Evolutionary conservation across 1,140 invertebrate genomes (phyloP).

Genomic region (Matsumurasca onukii): DNA sequence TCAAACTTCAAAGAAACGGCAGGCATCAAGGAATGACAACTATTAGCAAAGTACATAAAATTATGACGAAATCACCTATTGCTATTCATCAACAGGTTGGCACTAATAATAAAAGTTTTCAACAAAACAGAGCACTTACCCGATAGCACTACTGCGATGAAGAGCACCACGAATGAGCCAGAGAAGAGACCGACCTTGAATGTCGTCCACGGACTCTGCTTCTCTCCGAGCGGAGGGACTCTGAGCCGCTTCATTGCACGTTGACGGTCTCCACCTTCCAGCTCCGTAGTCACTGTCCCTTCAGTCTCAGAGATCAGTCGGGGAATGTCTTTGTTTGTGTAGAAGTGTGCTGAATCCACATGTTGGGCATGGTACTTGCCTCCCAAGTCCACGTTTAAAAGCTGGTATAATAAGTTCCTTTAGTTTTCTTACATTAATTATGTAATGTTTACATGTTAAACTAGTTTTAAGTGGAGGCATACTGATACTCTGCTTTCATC

Average conservation of each 20-base stretch:
- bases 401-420: slow-evolving; percentile 44
- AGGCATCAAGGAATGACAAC: too few relatives aligned
- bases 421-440: too few relatives aligned
- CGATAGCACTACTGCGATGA: slow-evolving; percentile 70
- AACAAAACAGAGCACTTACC: too few relatives aligned
- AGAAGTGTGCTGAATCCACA: slow-evolving; percentile 81
- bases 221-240: slow-evolving; percentile 83
- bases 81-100: too few relatives aligned
- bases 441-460: too few relatives aligned
- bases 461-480: too few relatives aligned
- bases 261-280: slow-evolving; percentile 81
- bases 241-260: slow-evolving; percentile 84
- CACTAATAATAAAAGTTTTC: too few relatives aligned
- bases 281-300: slow-evolving; percentile 73
- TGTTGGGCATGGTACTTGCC: slow-evolving; percentile 74
- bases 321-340: slow-evolving; percentile 86
- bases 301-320: slow-evolving; percentile 84
- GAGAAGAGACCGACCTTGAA: slow-evolving; percentile 83
- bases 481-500: too few relatives aligned
- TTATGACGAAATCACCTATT: too few relatives aligned
- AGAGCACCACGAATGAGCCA: slow-evolving; percentile 77
- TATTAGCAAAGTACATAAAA: too few relatives aligned
- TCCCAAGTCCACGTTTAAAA: slow-evolving; percentile 59
- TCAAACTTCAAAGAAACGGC: too few relatives aligned
- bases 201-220: slow-evolving; percentile 79